Evolutionary conservation across 2,797 vertebrate genomes (phyloP).

Genomic region (Otolemur crassicaudatus): DNA sequence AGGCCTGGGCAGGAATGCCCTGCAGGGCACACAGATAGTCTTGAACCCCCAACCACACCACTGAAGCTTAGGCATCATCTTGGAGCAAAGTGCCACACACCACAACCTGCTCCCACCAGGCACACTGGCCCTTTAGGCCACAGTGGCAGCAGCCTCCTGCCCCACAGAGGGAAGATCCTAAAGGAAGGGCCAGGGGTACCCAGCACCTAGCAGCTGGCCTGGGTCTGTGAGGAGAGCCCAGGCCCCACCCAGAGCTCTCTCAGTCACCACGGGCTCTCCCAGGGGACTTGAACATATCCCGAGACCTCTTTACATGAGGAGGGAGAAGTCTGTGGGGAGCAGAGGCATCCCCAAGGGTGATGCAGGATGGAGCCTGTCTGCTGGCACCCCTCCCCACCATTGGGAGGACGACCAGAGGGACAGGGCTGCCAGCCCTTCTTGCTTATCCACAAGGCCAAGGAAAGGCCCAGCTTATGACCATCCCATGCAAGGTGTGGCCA

Average conservation of each 20-base stretch:
- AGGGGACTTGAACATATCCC: neutral
- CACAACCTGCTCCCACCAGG: neutral
- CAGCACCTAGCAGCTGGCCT: fast-evolving
- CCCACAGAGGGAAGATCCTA: fast-evolving
- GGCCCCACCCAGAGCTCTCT: neutral
- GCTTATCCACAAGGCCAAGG: neutral
- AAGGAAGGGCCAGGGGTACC: neutral
- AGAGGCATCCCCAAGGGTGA: neutral
- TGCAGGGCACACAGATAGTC: fast-evolving
- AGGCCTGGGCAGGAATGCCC: neutral
- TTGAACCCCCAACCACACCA: fast-evolving
- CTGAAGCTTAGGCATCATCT: neutral
- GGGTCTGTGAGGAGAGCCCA: neutral
- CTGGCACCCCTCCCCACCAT: neutral
- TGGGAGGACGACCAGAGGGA: too few relatives aligned
- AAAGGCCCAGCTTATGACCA: neutral
- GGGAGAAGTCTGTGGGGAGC: too few relatives aligned
- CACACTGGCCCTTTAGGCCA: neutral
- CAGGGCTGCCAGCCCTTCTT: neutral
- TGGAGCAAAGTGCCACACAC: fast-evolving
- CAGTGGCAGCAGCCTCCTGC: fast-evolving
- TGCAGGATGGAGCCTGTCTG: neutral
- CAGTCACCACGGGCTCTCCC: neutral
- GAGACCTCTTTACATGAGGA: fast-evolving
- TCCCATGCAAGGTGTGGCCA: neutral